Conservation (phyloP, 2,888 invertebrate species). For the Pachymerium ferrugineum region DNA sequence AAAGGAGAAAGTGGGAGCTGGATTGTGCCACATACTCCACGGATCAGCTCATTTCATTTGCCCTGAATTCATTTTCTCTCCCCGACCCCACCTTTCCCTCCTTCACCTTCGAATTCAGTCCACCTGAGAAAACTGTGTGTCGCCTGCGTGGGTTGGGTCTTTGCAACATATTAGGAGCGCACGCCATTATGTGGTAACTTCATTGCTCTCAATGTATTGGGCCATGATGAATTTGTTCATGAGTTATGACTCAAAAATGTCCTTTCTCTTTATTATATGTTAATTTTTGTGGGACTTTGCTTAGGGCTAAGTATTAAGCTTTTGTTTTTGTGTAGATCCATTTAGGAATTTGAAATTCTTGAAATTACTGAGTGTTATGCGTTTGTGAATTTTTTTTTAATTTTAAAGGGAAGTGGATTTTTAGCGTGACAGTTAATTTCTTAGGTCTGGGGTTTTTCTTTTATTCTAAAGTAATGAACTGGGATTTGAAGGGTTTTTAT, state of each 20-base stretch:
- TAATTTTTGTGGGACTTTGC: background rate
- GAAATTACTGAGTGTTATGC: no score
- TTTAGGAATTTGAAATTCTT: no score
- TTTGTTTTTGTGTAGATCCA: no score
- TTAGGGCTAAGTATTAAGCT: background rate
- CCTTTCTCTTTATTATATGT: background rate
- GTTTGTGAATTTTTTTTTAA: background rate
- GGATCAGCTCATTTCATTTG: constrained; percentile 3
- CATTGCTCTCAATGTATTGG: background rate
- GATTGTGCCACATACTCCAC: constrained; percentile 23
- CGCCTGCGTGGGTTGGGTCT: background rate
- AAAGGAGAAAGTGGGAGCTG: constrained; percentile 12
- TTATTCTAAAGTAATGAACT: no score
- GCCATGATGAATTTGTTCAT: background rate
- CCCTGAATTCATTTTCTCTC: constrained; percentile 15
- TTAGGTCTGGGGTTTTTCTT: no score
- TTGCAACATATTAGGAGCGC: constrained; percentile 10
- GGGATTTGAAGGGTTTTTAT: no score
- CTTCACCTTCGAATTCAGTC: background rate
- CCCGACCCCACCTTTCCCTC: constrained; percentile 7
- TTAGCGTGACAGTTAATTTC: background rate
- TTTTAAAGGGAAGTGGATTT: background rate
- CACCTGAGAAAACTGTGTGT: constrained; percentile 3
- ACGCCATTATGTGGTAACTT: background rate
- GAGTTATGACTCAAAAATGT: background rate